These are phyloP conservation scores for Campopleginae sp. DNA, from an alignment of 2,888 invertebrate species.

Conservation along the genomic window DNA sequence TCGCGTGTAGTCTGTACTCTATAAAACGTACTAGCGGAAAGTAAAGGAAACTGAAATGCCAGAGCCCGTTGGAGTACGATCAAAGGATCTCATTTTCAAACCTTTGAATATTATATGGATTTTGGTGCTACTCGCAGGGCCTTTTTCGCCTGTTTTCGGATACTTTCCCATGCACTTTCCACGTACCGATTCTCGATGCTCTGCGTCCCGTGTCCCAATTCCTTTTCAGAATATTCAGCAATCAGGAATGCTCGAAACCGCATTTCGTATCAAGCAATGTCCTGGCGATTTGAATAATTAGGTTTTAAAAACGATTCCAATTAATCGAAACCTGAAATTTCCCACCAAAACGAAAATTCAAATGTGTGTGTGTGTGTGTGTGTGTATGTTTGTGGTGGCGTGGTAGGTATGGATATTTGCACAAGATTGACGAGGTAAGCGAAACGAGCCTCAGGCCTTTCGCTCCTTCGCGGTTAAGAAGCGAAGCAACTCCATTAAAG, in stretches of 20 bases:
- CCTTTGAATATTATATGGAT: conserved; percentile 57
- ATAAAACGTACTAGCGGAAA: conserved; percentile 15
- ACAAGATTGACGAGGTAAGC: conserved; percentile 47
- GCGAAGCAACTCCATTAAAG: conserved; percentile 61
- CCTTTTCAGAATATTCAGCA: not conserved
- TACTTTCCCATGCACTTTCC: not conserved
- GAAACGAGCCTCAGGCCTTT: conserved; percentile 36
- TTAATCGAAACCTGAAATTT: not conserved
- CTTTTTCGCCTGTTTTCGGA: conserved; percentile 18
- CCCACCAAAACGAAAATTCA: not conserved
- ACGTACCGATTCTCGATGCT: not conserved
- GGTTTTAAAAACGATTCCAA: not conserved
- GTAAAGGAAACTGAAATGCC: conserved; percentile 13
- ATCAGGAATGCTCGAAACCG: not conserved
- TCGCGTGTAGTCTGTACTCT: not conserved
- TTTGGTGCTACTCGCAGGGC: conserved; percentile 44
- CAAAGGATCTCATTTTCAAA: conserved; percentile 60
- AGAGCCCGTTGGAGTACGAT: conserved; percentile 54
- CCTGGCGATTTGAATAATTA: not conserved
- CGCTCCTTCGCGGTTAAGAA: conserved; percentile 6
- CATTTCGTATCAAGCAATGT: not conserved
- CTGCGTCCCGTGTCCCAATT: too few species aligned
- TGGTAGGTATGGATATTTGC: conserved; percentile 30
- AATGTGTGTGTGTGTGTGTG: not conserved
- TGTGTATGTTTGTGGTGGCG: not conserved